phyloP scores from a whole-genome alignment of 2,797 vertebrate genomes.

The Salarias fasciatus region DNA sequence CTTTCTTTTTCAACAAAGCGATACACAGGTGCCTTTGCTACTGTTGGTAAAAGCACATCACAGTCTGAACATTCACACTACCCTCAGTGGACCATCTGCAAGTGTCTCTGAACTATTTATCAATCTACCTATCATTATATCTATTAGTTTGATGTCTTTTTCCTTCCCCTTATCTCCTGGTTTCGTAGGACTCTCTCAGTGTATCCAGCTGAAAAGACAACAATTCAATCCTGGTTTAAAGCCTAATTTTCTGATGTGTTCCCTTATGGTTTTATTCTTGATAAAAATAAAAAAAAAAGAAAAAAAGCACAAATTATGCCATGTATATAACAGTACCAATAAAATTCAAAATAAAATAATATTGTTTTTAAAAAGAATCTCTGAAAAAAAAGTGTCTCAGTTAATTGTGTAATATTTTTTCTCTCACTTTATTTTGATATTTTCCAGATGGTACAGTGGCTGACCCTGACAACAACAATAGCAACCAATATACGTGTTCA shows the following conservation, averaged over 20 bases:
- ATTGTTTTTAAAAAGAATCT: slow-evolving; percentile 77
- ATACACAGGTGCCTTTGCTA: slow-evolving; percentile 98
- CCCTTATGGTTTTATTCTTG: slow-evolving; percentile 78
- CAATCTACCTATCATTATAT: slow-evolving; percentile 59
- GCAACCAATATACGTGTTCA: too few species aligned
- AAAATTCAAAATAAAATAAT: slow-evolving; percentile 84
- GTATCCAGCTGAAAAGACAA: slow-evolving; percentile 57
- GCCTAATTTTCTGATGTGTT: slow-evolving; percentile 74
- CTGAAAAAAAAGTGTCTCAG: slow-evolving; percentile 22
- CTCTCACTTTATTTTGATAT: too few species aligned
- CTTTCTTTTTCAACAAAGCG: slow-evolving; percentile 81
- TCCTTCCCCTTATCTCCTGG: slow-evolving; percentile 37
- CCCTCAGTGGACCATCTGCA: slow-evolving; percentile 78
- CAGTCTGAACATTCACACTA: slow-evolving; percentile 85
- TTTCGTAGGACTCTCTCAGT: slow-evolving; percentile 66
- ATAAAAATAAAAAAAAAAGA: slow-evolving; percentile 58
- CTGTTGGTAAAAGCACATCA: slow-evolving; percentile 96
- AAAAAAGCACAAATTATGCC: slow-evolving; percentile 90
- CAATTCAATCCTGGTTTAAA: slow-evolving; percentile 67
- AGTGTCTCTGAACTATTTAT: slow-evolving; percentile 71
- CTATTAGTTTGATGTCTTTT: slow-evolving; percentile 55
- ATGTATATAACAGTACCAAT: slow-evolving; percentile 87
- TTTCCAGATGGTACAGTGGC: too few species aligned
- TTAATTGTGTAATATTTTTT: not conserved
- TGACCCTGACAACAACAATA: too few species aligned